Evolutionary conservation across 2,888 invertebrate genomes (phyloP), one percentile per base, ranked within the genome.

Genomic region (Drosophila meridionalis): DNA sequence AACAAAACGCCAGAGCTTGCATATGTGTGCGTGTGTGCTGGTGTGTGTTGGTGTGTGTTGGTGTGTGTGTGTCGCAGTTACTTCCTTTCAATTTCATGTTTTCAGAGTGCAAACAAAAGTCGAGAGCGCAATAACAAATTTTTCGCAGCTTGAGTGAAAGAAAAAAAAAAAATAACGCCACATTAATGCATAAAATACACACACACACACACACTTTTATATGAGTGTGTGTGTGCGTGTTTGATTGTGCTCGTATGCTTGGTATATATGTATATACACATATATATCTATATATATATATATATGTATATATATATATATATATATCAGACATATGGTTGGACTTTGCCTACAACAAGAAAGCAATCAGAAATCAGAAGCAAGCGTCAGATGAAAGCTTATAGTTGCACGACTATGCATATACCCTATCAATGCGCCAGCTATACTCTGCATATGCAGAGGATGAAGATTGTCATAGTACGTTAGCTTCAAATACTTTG

Each of bases 1-100:
- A 82, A 80, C 80, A 80, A 81, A 79, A 80, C 83, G 69, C 60
- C 64, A 56, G 40, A n/a, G 0, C 40, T 59, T 50, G 53, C 50
- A 63, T 34, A 4, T 34, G 42, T 47, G 55, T 28, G 40, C 48
- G 38, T 38, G 38, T 60, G 28, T 42, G 55, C 65, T 59, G 62
- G 45, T 65, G 67, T 65, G 73, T 61, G 48, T 38, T n/a, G n/a
- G 40, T 52, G 43, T 42, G 53, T n/a, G 43, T 43, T 14, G 52
- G 53, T 42, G 55, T 76, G 65, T 69, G 47, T 69, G 67, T 68
- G 73, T 67, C 78, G 82, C 70, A 81, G 79, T 78, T 74, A 81
- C 78, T 79, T 79, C 79, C 82, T 81, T 80, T 80, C 75, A 80
- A 82, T 80, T 81, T 81, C 80, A 81, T 80, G 80, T 81, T 80